A percentile compares a stretch with the other conserved stretches of the same genome.
phyloP scores from a whole-genome alignment of 2,888 invertebrate genomes.

The Aporophyla lueneburgensis region DNA sequence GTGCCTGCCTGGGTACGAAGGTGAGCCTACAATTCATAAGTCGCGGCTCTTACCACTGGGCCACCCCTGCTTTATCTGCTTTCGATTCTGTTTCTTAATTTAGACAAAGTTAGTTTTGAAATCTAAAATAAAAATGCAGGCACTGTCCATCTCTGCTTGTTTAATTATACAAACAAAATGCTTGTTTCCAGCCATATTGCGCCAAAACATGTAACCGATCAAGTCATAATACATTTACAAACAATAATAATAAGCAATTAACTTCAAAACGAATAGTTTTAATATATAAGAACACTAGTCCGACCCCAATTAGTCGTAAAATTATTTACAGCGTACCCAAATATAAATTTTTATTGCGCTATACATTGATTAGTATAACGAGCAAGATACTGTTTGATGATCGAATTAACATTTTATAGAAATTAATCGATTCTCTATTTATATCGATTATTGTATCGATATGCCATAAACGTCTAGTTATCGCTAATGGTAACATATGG shows the following conservation, averaged over 20 bases:
- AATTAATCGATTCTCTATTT: conserved; percentile 88
- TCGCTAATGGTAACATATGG: conserved; percentile 88
- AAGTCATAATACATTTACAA: conserved; percentile 66
- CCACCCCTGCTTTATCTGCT: too few relatives aligned
- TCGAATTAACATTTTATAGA: conserved; percentile 88
- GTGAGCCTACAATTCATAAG: too few relatives aligned
- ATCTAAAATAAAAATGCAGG: background rate
- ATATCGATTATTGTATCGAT: conserved; percentile 83
- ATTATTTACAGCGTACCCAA: conserved; percentile 82
- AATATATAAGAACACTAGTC: conserved; percentile 74
- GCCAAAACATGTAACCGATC: conserved; percentile 50
- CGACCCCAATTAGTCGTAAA: conserved; percentile 82
- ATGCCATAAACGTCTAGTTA: conserved; percentile 87
- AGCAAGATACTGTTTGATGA: conserved; percentile 86
- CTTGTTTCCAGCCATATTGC: conserved; percentile 37
- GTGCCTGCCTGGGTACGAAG: too few relatives aligned
- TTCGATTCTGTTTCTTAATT: background rate
- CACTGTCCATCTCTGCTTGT: background rate
- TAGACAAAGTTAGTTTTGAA: background rate
- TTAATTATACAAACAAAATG: background rate
- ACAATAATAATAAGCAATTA: conserved; percentile 77
- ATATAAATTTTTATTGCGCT: conserved; percentile 85
- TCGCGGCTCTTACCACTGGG: too few relatives aligned
- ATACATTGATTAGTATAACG: conserved; percentile 89
- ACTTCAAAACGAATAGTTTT: conserved; percentile 80